Base-by-base conservation (phyloP, 2,797 vertebrate genomes). In the Linurgus olivaceus region DNA sequence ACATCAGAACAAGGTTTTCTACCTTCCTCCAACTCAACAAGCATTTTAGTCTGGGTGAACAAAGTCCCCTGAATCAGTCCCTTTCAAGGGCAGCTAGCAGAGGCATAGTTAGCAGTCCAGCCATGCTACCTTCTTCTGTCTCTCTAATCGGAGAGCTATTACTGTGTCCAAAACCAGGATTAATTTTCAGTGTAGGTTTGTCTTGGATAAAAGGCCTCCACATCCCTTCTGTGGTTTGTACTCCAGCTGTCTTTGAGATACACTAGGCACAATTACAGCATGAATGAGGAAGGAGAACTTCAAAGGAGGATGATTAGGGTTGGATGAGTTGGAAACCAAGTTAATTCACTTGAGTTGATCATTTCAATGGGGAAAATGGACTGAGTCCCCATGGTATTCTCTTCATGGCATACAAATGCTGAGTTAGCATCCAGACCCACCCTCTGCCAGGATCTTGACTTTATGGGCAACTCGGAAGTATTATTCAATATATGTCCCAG, bases 281-380 rank as follows among this genome's bases (percentile, higher is more conserved):
- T 79, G 85, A 91, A 75, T 54, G 65, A 96, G 52, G 59, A 95
- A 83, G 59, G 33, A 95, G 63, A 59, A 68, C 91, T 93, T 97
- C 90, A 70, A 86, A 95, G 74, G 59, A 87, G 80, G 40, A 78
- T 66, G 68, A 55, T 87, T 94, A 92, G 88, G 63, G 63, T 61
- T 74, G 81, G 62, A 20, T 67, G 68, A 86, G 40, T 57, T 86
- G 44, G 83, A 86, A 93, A 94, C 55, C 19, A 83, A 94, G 89
- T 85, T 90, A 87, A 92, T 88, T 93, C 83, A 57, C 59, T 90
- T 65, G 84, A 89, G 51, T 10, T 93, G 79, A 91, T 89, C 10
- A 50, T 82, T 95, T 92, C 84, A 87, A 62, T 76, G 63, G 92
- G 84, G 54, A 86, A 93, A 96, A 91, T 55, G 47, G 74, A 68